Base-by-base conservation (phyloP, 1,140 invertebrate species). In the Vollenhovia emeryi region DNA sequence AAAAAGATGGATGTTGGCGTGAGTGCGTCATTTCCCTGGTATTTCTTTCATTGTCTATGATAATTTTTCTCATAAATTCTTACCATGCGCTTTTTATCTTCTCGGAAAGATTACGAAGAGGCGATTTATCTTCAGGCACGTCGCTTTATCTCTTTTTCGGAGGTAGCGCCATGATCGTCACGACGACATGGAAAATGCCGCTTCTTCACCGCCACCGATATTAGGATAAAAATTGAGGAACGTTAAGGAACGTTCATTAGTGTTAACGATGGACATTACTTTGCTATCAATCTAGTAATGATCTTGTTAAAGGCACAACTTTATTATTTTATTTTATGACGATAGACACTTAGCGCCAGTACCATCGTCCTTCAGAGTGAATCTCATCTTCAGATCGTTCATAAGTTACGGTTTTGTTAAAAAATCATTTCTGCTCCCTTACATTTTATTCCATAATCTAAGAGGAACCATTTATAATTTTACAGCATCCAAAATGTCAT, bases 21-120 rank as follows among this genome's bases (percentile, higher is more conserved):
- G n/a, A n/a, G n/a, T 21, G 52, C 43, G 30, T 74, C 36, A 43
- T 52, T 79, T 78, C 5, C 15, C 8, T n/a, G 36, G 13, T 75
- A 55, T 33, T 52, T 85, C 45, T 52, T 64, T 85, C 48, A 48
- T 76, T 79, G 60, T 85, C 27, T 55, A 85, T 50, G 83, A 55
- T 64, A 85, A 62, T 85, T 79, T 79, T 79, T 85, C 59, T 79
- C 60, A 64, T 85, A 80, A 85, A 79, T 79, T 85, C n/a, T 79
- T 78, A 45, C 27, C 59, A 9, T 36, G 30, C 7, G 21, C 45
- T 48, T 66, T 24, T 66, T 79, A 57, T 55, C 79, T 80, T 50
- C 48, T 43, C 60, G 24, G 15, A 21, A 66, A 52, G 57, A 55
- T 79, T 52, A 62, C 24, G 48, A 55, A 62, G 48, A 57, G 48